phyloP scores from a whole-genome alignment of 2,113 vertebrate species.

The Colossoma macropomum region DNA sequence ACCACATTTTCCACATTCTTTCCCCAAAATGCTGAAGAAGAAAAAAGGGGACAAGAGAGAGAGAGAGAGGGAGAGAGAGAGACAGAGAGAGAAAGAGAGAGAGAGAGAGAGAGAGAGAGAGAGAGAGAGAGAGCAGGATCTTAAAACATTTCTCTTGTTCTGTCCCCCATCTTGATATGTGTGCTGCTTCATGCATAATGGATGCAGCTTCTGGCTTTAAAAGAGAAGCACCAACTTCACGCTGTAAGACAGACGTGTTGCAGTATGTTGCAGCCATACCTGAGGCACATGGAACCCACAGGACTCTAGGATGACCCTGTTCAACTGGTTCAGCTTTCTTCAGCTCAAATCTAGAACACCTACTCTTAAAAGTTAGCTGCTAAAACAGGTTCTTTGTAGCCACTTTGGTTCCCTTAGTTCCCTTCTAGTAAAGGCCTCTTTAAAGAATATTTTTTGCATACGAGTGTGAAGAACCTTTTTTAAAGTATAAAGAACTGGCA shows the following conservation, averaged over 20 bases:
- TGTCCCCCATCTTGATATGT: not conserved
- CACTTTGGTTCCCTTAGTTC: too few species aligned
- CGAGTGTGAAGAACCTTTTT: too few species aligned
- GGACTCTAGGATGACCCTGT: conserved; percentile 3
- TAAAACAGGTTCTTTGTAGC: too few species aligned
- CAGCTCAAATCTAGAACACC: not conserved
- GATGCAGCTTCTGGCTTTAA: conserved; percentile 20
- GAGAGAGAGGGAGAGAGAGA: not conserved
- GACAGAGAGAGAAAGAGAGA: too few species aligned
- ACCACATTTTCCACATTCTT: not conserved
- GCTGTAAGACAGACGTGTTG: not conserved
- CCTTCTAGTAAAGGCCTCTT: too few species aligned
- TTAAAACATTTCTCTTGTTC: not conserved
- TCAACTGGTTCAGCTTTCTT: not conserved
- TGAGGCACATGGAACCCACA: not conserved
- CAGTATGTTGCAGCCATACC: not conserved
- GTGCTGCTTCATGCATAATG: conserved; percentile 41
- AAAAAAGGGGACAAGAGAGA: not conserved
- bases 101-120: not conserved
- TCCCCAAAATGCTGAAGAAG: not conserved
- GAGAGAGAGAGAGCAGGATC: not conserved
- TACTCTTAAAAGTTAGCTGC: not conserved
- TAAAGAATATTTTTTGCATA: too few species aligned
- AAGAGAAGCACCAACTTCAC: conserved; percentile 1
- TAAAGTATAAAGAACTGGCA: too few species aligned